These are phyloP conservation scores for Channa maculata DNA, from an alignment of 2,113 vertebrate genomes.

Conservation along the genomic window DNA sequence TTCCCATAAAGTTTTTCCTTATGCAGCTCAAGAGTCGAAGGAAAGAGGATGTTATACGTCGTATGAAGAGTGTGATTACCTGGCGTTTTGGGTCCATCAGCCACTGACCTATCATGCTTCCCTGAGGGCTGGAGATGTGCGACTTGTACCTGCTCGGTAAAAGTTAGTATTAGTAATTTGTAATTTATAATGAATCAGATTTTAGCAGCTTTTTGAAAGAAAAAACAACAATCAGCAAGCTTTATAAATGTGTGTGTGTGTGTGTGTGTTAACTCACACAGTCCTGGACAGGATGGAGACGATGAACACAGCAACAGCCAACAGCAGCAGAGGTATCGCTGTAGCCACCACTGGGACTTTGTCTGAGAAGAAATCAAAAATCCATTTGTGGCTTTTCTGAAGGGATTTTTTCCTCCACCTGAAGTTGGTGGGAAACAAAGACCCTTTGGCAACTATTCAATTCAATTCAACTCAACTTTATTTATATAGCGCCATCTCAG, in stretches of 20 bases:
- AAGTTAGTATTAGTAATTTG: neutral
- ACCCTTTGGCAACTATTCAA: too few species aligned
- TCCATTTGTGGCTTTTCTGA: too few species aligned
- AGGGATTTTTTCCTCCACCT: too few species aligned
- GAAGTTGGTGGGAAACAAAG: too few species aligned
- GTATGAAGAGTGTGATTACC: conserved; percentile 37
- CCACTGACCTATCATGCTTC: conserved; percentile 68
- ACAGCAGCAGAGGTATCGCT: conserved; percentile 46
- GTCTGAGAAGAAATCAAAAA: conserved; percentile 26
- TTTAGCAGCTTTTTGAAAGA: neutral
- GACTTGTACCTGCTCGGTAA: conserved; percentile 62
- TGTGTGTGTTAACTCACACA: conserved; percentile 41
- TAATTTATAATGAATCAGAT: too few species aligned
- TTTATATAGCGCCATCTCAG: too few species aligned
- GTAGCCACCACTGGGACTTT: neutral
- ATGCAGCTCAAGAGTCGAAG: too few species aligned
- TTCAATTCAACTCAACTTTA: too few species aligned
- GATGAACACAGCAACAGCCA: conserved; percentile 17
- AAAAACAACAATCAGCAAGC: too few species aligned
- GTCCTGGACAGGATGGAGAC: conserved; percentile 54
- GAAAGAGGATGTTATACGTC: too few species aligned
- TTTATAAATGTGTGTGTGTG: neutral
- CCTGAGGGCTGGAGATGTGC: conserved; percentile 49
- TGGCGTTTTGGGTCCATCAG: conserved; percentile 53
- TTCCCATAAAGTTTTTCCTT: too few species aligned